Evolutionary conservation across 2,888 invertebrate species (phyloP), one percentile per base, ranked within the genome.

Genomic region (Nymphalis c-album): DNA sequence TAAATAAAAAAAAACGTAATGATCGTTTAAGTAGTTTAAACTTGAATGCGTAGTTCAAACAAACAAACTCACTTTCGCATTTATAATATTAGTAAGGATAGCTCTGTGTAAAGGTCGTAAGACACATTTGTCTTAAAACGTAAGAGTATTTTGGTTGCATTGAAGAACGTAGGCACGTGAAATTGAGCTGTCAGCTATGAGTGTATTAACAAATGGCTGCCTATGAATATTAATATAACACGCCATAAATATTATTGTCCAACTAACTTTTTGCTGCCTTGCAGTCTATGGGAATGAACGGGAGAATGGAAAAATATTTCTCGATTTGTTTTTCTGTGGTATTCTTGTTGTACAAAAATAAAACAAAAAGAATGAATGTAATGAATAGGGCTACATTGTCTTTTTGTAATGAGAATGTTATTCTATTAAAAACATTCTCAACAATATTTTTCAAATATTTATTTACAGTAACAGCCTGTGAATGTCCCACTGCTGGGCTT

Each of bases 111-210:
- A 61, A 61, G 57, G 62, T 69, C 58, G 35, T 31, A 48, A 60
- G 60, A 66, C 66, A 20, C n/a, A 53, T 40, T 47, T 57, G 60
- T 65, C 55, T 18, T 18, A 50, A 7, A 20, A 17, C 31, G 31
- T 55, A 18, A 1, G 26, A 26, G 26, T 55, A 31, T 57, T 40
- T 63, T 13, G 20, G 67, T 64, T 46, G 53, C 40, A 40, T 8
- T 64, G 61, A 17, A 61, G 20, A n/a, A 18, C 5, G 51, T 35
- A 53, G 64, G 62, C 10, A 67, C 60, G 80, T 86, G 81, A 88
- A 87, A 91, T 90, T 90, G 87, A 91, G 86, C 88, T 91, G 91
- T 91, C 91, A 85, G 81, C 79, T 77, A 78, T 80, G 83, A 83
- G 82, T 84, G 80, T 86, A 89, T 88, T 89, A 90, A 90, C 85